Conservation (phyloP, 2,797 vertebrate genomes). For the Sylvilagus floridanus region DNA sequence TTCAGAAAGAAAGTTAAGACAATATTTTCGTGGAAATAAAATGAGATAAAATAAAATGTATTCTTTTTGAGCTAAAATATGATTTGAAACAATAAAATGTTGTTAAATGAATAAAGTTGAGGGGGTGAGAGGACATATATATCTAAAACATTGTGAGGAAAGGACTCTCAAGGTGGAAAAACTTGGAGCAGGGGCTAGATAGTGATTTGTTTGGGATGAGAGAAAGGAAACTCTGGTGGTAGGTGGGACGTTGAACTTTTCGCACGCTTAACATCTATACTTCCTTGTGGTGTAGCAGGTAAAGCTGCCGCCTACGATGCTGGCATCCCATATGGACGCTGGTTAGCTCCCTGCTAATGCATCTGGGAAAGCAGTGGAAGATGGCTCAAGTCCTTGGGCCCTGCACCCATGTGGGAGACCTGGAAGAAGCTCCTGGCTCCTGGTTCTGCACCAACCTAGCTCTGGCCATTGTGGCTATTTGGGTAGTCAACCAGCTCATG, state of each 20-base stretch:
- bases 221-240: background rate
- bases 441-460: too few species aligned
- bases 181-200: background rate
- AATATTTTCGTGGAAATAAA: background rate
- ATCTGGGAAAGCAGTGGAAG: too few species aligned
- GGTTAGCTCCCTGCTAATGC: too few species aligned
- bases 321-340: too few species aligned
- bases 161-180: background rate
- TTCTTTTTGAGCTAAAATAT: background rate
- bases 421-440: too few species aligned
- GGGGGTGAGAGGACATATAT: background rate
- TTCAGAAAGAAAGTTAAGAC: background rate
- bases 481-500: too few species aligned
- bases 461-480: too few species aligned
- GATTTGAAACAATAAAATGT: background rate
- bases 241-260: background rate
- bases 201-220: background rate
- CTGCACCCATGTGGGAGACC: too few species aligned
- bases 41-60: background rate
- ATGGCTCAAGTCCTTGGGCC: too few species aligned
- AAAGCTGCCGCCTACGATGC: too few species aligned
- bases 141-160: background rate
- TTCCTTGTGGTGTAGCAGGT: too few species aligned
- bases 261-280: background rate
- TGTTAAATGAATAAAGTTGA: background rate